Base-by-base conservation (phyloP, 2,113 vertebrate species). In the Callocephalon fimbriatum region DNA sequence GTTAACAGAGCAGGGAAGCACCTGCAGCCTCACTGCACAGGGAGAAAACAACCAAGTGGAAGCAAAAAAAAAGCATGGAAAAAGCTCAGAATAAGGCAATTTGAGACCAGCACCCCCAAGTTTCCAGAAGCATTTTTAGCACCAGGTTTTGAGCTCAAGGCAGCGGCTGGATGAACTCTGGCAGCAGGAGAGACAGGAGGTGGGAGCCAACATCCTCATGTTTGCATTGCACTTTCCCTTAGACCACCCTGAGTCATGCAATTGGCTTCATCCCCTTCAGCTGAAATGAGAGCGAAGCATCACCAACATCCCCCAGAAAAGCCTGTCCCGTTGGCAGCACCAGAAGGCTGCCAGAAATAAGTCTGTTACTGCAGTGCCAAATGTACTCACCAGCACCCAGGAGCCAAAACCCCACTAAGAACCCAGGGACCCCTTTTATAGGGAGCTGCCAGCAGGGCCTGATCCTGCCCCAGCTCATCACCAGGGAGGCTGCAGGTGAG, bases 281-380 rank as follows among this genome's bases (percentile, higher is more conserved):
- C 58, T 12, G 63, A 27, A 88, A 68, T 0, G 6, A 56, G 47
- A 44, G 73, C 4, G 3, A 74, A 86, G 83, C 72, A 63, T 35
- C 71, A 5, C 79, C 67, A 65, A 44, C 90, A 44, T 37, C 73
- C 92, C 81, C 76, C 1, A 5, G 78, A 94, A 94, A 86, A 86
- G 37, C 54, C 80, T 19, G 29, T 77, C 65, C 62, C 45, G 37
- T 66, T 51, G 19, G 0, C 67, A 59, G 83, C 5, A 1, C 76
- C 94, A 95, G 94, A 59, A 89, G 84, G 93, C 65, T 3, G 80
- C 67, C 89, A 87, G 90, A 93, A 96, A 95, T 89, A 96, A 65
- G 50, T 8, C 40, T 68, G 4, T 54, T 74, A 27, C 73, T 37
- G 48, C 79, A 13, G 35, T 5, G 5, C 76, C 83, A 67, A 45